phyloP scores from a whole-genome alignment of 2,888 invertebrate genomes.

The Chrysina gloriosa region DNA sequence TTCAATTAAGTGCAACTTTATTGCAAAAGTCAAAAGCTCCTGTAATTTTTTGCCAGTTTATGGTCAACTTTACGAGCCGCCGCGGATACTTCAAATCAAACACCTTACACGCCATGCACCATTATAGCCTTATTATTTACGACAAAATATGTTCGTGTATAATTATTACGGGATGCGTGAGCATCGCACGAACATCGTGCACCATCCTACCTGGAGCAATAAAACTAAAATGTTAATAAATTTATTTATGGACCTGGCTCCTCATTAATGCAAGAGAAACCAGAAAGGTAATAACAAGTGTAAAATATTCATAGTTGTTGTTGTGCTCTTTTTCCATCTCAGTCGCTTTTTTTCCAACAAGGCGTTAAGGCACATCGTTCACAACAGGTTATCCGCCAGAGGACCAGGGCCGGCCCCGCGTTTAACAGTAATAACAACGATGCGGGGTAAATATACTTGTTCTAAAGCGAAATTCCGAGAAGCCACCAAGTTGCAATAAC shows the following conservation, averaged over 20 bases:
- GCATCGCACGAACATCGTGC: constrained; percentile 11
- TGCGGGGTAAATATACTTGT: too few relatives aligned
- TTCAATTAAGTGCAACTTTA: too few relatives aligned
- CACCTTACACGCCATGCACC: constrained; percentile 23
- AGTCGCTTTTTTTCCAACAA: constrained; percentile 53
- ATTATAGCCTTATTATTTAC: constrained; percentile 23
- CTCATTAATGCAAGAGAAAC: constrained; percentile 41
- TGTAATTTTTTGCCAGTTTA: too few relatives aligned
- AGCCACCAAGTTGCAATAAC: too few relatives aligned
- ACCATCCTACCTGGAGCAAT: constrained; percentile 29
- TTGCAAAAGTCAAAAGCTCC: too few relatives aligned
- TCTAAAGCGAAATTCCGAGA: too few relatives aligned
- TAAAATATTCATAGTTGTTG: constrained; percentile 58
- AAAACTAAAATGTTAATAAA: constrained; percentile 42
- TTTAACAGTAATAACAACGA: background rate
- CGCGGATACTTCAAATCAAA: constrained; percentile 14
- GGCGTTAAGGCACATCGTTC: constrained; percentile 55
- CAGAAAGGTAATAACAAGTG: constrained; percentile 55
- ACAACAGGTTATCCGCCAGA: constrained; percentile 53
- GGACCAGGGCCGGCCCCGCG: constrained; percentile 17
- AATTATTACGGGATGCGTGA: constrained; percentile 28
- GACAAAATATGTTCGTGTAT: constrained; percentile 22
- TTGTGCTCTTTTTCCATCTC: constrained; percentile 45
- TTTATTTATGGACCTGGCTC: constrained; percentile 40
- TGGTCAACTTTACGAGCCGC: constrained; percentile 11